Conservation (phyloP, 2,888 invertebrate species). For the Pantelozetes paolii region DNA sequence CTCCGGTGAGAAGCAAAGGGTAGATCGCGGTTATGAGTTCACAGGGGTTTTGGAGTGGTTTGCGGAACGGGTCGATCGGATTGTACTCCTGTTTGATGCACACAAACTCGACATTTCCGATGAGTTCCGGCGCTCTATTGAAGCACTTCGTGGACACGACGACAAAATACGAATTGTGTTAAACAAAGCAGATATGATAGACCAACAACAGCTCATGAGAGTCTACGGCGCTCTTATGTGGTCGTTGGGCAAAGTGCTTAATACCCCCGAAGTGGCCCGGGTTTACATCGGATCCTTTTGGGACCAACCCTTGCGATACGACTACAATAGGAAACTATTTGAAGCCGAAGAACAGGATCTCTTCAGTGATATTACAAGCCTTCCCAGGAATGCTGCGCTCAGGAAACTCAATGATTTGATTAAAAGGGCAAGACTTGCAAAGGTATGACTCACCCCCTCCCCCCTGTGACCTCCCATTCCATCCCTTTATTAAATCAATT, state of each 20-base stretch:
- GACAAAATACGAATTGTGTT: constrained; percentile 96
- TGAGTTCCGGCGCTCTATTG: constrained; percentile 94
- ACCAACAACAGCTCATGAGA: constrained; percentile 92
- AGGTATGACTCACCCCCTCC: constrained; percentile 81
- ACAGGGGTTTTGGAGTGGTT: constrained; percentile 99
- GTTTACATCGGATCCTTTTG: constrained; percentile 99
- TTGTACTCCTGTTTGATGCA: constrained; percentile 94
- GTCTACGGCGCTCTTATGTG: constrained; percentile 99
- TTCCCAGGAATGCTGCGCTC: constrained; percentile 92
- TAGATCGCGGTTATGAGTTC: constrained; percentile 84
- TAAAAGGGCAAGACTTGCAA: constrained; percentile 91
- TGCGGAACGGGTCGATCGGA: constrained; percentile 95
- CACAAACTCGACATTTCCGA: constrained; percentile 99
- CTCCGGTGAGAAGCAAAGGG: constrained; percentile 91
- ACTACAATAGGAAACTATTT: constrained; percentile 82
- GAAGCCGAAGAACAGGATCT: constrained; percentile 95
- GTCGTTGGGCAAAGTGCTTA: constrained; percentile 95
- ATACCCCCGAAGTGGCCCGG: constrained; percentile 96
- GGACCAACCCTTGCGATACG: constrained; percentile 93
- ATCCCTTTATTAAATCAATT: constrained; percentile 45
- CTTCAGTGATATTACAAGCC: constrained; percentile 86
- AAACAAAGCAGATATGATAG: constrained; percentile 70
- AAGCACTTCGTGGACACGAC: constrained; percentile 88
- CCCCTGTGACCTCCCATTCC: constrained; percentile 57
- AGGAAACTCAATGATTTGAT: constrained; percentile 97